A percentile compares a stretch with the other conserved stretches of the same genome.
These are phyloP conservation scores for Scaptodrosophila lebanonensis DNA, from an alignment of 1,140 invertebrate species.

Conservation along the genomic window DNA sequence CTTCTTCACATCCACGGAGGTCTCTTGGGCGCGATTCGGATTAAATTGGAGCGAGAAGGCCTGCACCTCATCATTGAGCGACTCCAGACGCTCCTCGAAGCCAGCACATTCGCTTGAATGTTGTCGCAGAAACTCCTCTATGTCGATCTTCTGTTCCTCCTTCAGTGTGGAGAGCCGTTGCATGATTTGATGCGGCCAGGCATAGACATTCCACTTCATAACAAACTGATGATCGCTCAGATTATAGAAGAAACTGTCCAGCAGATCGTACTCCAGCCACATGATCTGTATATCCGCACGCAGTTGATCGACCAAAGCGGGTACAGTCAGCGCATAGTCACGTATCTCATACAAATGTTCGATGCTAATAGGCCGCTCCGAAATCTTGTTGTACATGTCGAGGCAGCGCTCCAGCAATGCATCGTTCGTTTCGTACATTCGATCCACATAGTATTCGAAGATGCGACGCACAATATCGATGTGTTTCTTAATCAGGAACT, in stretches of 20 bases:
- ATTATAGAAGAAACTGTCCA: constrained; percentile 74
- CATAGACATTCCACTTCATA: constrained; percentile 73
- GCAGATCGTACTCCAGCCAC: constrained; percentile 70
- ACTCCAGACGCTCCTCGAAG: constrained; percentile 68
- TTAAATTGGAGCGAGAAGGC: constrained; percentile 64
- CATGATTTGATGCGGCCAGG: constrained; percentile 67
- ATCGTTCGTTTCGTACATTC: constrained; percentile 68
- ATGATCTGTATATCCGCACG: constrained; percentile 64
- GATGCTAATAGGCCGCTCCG: constrained; percentile 54
- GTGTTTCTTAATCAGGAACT: constrained; percentile 60
- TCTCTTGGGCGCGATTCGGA: constrained; percentile 54
- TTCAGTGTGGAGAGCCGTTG: constrained; percentile 50
- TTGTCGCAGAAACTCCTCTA: constrained; percentile 63
- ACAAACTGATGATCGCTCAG: constrained; percentile 62
- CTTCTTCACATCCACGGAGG: constrained; percentile 69
- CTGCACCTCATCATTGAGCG: constrained; percentile 68
- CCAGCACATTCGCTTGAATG: constrained; percentile 59
- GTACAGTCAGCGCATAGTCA: constrained; percentile 46
- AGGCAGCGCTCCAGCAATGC: constrained; percentile 40
- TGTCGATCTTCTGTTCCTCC: constrained; percentile 69
- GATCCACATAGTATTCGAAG: constrained; percentile 69
- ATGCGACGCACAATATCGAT: constrained; percentile 57
- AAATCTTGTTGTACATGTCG: constrained; percentile 42
- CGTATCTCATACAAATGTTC: constrained; percentile 67
- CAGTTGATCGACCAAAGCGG: constrained; percentile 54